Percentiles rank a stretch among this genome's conserved stretches.
Evolutionary conservation across 2,888 invertebrate species (phyloP).

Genomic region (Drosophila eohydei): DNA sequence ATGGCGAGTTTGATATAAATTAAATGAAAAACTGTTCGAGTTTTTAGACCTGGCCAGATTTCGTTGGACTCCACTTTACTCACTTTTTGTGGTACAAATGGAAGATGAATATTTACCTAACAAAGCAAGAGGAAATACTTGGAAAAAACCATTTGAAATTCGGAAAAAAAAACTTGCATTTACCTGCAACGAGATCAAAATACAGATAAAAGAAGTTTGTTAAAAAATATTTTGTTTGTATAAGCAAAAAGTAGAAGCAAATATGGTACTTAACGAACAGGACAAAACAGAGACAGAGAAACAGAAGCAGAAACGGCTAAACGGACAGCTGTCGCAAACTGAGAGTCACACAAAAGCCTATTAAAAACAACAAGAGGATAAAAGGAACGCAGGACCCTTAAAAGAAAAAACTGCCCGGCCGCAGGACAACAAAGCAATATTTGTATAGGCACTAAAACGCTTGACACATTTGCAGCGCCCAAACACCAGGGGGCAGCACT

Average conservation of each 20-base stretch:
- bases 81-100: neutral
- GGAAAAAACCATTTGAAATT: conserved; percentile 14
- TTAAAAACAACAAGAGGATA: conserved; percentile 47
- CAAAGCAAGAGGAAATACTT: neutral
- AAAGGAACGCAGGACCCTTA: conserved; percentile 16
- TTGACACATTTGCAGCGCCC: conserved; percentile 48
- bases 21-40: neutral
- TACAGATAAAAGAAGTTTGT: conserved; percentile 49
- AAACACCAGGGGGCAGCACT: conserved; percentile 39
- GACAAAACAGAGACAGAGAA: neutral
- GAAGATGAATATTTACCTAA: conserved; percentile 1
- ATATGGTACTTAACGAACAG: conserved; percentile 29
- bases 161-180: conserved; percentile 27
- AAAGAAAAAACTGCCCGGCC: conserved; percentile 15
- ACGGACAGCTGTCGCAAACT: conserved; percentile 26
- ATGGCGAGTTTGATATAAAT: neutral
- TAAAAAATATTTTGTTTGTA: conserved; percentile 36
- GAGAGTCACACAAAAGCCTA: conserved; percentile 62
- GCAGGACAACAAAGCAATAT: conserved; percentile 46
- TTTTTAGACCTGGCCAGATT: neutral
- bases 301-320: conserved; percentile 11
- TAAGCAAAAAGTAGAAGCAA: conserved; percentile 25
- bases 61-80: neutral
- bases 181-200: conserved; percentile 62
- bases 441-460: conserved; percentile 57